phyloP scores from a whole-genome alignment of 2,113 vertebrate species.

The Pluvianellus socialis region DNA sequence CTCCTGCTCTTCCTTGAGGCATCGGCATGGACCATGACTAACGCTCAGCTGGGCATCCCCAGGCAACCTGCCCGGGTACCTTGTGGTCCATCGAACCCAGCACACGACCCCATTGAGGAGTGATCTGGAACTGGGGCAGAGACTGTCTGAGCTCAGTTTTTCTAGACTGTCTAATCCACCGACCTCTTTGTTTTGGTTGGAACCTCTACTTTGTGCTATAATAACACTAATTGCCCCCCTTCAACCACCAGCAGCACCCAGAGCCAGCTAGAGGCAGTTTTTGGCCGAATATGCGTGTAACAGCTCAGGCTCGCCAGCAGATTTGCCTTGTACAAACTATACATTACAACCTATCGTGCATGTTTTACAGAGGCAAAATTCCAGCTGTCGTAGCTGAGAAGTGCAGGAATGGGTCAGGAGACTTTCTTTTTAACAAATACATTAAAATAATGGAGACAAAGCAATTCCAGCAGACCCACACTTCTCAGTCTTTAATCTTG shows the following conservation, averaged over 20 bases:
- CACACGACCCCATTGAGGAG: rapidly evolving
- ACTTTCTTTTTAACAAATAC: neutral
- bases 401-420: neutral
- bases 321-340: neutral
- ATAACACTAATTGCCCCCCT: neutral
- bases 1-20: neutral
- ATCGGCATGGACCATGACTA: rapidly evolving
- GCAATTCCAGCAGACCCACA: neutral
- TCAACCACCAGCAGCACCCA: neutral
- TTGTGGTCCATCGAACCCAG: neutral
- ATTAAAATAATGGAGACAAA: neutral
- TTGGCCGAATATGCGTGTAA: rapidly evolving
- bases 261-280: neutral
- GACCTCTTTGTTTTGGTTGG: neutral
- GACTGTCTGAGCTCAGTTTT: neutral
- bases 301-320: neutral
- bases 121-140: neutral
- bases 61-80: neutral
- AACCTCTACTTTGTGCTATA: neutral
- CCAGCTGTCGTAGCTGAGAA: neutral
- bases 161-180: neutral
- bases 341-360: neutral
- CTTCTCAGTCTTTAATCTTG: neutral
- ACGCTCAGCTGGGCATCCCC: neutral
- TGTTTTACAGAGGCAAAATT: neutral